Evolutionary conservation across 2,113 vertebrate genomes (phyloP), one percentile per base, ranked within the genome.

Genomic region (Corythornis cristatus): DNA sequence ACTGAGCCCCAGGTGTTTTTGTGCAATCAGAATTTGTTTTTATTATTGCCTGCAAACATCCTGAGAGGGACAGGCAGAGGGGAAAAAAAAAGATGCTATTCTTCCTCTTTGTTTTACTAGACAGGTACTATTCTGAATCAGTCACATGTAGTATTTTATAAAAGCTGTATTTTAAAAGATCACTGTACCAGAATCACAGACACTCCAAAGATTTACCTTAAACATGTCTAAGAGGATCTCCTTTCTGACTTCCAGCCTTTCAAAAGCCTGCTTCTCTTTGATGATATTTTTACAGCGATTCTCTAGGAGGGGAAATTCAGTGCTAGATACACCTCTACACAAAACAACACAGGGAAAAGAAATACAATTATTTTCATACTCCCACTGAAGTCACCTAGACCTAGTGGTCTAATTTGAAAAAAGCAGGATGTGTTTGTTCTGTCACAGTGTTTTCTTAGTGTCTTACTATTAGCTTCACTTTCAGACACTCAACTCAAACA

Each of bases 161-260:
- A 4, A 33, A 83, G 13, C 15, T 64, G 46, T 5, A 75, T 72
- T 93, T 65, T 37, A 72, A 42, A 86, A 82, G 12, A n/a, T 6
- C 5, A 9, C 9, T 70, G 21, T 21, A 82, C 6, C 56, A 87
- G 11, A 87, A 82, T 42, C 45, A 82, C 20, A 66, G 46, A 19
- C 51, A 37, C 37, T 79, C 35, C 46, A 42, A 33, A 46, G 33
- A 68, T 20, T 96, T 96, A 98, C 98, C 97, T 98, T 97, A 77
- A 98, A 98, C 97, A 98, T 98, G 43, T 98, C 96, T 54, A 98
- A 92, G 29, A 98, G 95, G 20, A 95, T 74, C 42, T 98, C 97
- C 91, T 98, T 98, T 61, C 92, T 98, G 90, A 98, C 94, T 94
- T 98, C 98, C 61, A 98, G 67, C 20, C 98, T 98, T 94, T 98